These are phyloP conservation scores for Catostomus latipinnis DNA, from an alignment of 2,797 vertebrate genomes.

Conservation along the genomic window DNA sequence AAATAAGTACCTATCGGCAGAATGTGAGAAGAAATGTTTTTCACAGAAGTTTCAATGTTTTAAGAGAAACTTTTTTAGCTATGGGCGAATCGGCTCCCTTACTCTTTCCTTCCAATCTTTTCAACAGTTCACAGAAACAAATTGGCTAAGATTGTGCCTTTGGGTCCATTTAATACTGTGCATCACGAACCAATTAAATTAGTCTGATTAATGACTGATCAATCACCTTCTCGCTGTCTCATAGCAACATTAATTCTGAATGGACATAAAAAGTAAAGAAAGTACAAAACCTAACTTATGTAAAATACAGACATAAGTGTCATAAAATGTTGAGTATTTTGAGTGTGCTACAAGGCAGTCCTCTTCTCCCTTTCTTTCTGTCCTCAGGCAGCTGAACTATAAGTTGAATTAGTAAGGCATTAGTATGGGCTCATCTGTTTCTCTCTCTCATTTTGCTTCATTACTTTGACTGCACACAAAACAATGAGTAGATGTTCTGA, in stretches of 20 bases:
- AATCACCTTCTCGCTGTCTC: conserved; percentile 8
- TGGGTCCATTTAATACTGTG: conserved; percentile 16
- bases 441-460: conserved; percentile 57
- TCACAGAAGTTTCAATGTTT: conserved; percentile 14
- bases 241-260: conserved; percentile 1
- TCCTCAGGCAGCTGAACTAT: conserved; percentile 60
- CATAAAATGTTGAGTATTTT: background rate
- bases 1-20: conserved; percentile 39
- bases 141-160: conserved; percentile 17
- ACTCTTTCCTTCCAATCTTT: conserved; percentile 12
- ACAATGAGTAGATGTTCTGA: conserved; percentile 51
- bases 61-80: conserved; percentile 22
- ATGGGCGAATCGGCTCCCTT: background rate
- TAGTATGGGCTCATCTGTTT: conserved; percentile 52
- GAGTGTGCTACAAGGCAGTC: conserved; percentile 20
- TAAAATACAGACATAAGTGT: conserved; percentile 5
- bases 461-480: conserved; percentile 52
- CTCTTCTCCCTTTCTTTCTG: conserved; percentile 43
- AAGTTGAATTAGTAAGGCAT: conserved; percentile 63
- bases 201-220: conserved; percentile 1
- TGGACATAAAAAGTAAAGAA: background rate
- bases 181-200: conserved; percentile 25
- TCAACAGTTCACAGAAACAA: background rate
- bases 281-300: conserved; percentile 9
- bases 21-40: conserved; percentile 38